Evolutionary conservation across 2,797 vertebrate species (phyloP), one percentile per base, ranked within the genome.

Genomic region (Danio tinwini): DNA sequence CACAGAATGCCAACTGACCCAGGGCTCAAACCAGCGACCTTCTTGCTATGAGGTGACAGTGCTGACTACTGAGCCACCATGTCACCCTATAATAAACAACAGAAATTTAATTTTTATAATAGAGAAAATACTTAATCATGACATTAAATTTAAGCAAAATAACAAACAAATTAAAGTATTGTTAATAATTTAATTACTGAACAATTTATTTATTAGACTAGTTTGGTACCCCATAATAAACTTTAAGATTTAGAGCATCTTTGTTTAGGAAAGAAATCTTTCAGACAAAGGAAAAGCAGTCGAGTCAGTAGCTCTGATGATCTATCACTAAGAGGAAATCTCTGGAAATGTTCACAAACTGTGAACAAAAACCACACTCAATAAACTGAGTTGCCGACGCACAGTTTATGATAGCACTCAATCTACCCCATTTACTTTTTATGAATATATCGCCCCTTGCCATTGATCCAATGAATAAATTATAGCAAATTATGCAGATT

Each of bases 391-490:
- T 63, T 74, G 65, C 65, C 59, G 74, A n/a, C 56, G 74, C 85
- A 82, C 21, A 70, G 68, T 70, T 88, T 86, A 86, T 67, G 84
- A 80, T 83, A 79, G 73, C 81, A 80, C 85, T 87, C 85, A 81
- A 80, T 80, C 83, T 55, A 73, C 79, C 81, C 85, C 83, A 88
- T 87, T 88, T 85, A 78, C 81, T 75, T 76, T 85, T 89, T 84
- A 86, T 85, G 88, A 88, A 89, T 86, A 88, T 81, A 83, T 64
- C 85, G 86, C 87, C 74, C 84, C 74, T 86, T 90, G 86, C 75
- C 86, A 88, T 84, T 87, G 82, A 64, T 85, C 58, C 85, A 83
- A 87, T 91, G 87, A 91, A 92, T 91, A 90, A 90, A 90, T 92
- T 81, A 89, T 70, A 85, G 83, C 88, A 79, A 85, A 69, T 80